Conservation (phyloP, 2,888 invertebrate species). For the Athalia circularis region DNA sequence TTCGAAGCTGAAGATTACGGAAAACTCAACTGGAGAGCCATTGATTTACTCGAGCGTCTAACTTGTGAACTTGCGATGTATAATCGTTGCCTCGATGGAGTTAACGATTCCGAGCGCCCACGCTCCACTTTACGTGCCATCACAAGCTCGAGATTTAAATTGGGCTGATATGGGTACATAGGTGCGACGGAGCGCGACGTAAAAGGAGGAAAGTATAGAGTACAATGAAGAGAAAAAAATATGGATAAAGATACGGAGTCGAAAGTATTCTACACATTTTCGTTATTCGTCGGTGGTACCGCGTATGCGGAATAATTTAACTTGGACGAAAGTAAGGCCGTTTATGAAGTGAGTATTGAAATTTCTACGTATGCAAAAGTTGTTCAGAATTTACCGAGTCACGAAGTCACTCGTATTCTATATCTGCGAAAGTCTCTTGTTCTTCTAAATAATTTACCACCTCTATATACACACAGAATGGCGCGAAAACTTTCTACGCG, state of each 20-base stretch:
- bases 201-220: not conserved
- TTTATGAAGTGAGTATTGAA: too few species aligned
- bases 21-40: constrained; percentile 23
- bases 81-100: constrained; percentile 23
- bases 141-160: constrained; percentile 18
- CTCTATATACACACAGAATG: not conserved
- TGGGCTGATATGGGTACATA: constrained; percentile 11
- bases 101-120: constrained; percentile 2
- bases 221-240: not conserved
- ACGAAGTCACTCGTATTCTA: not conserved
- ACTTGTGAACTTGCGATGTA: constrained; percentile 9
- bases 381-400: not conserved
- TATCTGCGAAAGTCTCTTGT: constrained; percentile 9
- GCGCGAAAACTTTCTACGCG: constrained; percentile 13
- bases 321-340: too few species aligned
- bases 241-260: not conserved
- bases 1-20: not conserved
- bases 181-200: not conserved
- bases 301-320: too few species aligned
- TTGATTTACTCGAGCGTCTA: constrained; percentile 29
- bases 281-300: too few species aligned
- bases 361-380: too few species aligned
- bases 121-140: constrained; percentile 19
- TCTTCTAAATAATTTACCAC: constrained; percentile 20
- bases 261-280: too few species aligned